Conservation (phyloP, 2,797 vertebrate species). For the Myiotriccus ornatus region DNA sequence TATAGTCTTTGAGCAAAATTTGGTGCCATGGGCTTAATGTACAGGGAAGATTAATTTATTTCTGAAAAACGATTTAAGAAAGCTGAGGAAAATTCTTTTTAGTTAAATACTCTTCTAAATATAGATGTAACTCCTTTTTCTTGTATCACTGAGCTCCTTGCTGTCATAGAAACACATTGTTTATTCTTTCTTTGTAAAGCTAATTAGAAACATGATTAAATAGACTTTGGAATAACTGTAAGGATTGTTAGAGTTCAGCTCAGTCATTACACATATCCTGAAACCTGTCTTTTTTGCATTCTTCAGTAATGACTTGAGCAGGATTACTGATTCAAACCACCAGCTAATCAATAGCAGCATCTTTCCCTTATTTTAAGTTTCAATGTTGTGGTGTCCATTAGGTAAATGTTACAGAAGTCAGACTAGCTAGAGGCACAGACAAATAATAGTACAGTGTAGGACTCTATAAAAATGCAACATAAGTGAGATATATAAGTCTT, state of each 20-base stretch:
- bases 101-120: slow-evolving; percentile 32
- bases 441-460: background rate
- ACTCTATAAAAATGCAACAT: background rate
- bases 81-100: background rate
- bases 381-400: background rate
- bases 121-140: background rate
- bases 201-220: slow-evolving; percentile 7
- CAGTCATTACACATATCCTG: background rate
- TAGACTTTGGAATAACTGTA: slow-evolving; percentile 20
- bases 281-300: background rate
- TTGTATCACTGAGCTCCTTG: background rate
- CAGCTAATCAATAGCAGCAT: background rate
- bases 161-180: slow-evolving; percentile 56
- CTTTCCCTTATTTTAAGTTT: background rate
- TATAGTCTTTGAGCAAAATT: background rate
- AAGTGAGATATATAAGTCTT: background rate
- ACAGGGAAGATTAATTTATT: background rate
- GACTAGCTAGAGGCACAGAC: background rate
- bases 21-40: background rate
- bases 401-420: background rate
- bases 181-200: slow-evolving; percentile 23
- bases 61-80: slow-evolving; percentile 7
- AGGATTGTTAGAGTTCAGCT: background rate
- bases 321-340: background rate
- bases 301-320: background rate